Evolutionary conservation across 2,888 invertebrate genomes (phyloP), one percentile per base, ranked within the genome.

Genomic region (Apamea crenata): DNA sequence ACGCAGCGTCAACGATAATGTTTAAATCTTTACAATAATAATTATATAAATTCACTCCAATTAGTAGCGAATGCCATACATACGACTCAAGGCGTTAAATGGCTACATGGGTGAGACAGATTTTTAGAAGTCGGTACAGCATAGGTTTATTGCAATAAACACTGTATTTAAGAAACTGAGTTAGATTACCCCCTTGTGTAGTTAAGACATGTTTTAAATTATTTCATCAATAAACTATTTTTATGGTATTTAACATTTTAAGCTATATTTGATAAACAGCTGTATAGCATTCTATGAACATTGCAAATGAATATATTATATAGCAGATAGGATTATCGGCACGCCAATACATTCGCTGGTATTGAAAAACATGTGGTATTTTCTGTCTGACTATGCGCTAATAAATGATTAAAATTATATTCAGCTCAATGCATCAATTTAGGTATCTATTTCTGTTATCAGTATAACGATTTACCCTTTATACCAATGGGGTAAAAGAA

Each of bases 181-280:
- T 47, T 61, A 25, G 10, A 29, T 63, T 68, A 63, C 36, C 66
- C 32, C 14, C 14, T 47, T n/a, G 14, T 83, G 69, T 50, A 32
- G 47, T 61, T 40, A 61, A 61, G 25, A 67, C 56, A 67, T 67
- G 40, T 44, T 69, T 47, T 14, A 47, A 47, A 14, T 47, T 47
- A 47, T 47, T 47, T 47, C 16, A 47, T 47, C 16, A 16, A 47
- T 47, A 16, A 16, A 16, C 29, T 65, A 65, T 82, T 65, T 36
- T 65, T 21, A 29, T 32, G 32, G 63, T 53, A 44, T 63, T 72
- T 63, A 66, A 74, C 21, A 47, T 74, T 50, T 53, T 67, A 75
- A 25, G 53, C 44, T 82, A 82, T 74, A 74, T 80, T 82, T 80
- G 82, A 80, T 66, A 74, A 74, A 66, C 75, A 82, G 80, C 80